Evolutionary conservation across 92 coral and sea anemone species (phyloP).

Genomic region (Porites evermanni): DNA sequence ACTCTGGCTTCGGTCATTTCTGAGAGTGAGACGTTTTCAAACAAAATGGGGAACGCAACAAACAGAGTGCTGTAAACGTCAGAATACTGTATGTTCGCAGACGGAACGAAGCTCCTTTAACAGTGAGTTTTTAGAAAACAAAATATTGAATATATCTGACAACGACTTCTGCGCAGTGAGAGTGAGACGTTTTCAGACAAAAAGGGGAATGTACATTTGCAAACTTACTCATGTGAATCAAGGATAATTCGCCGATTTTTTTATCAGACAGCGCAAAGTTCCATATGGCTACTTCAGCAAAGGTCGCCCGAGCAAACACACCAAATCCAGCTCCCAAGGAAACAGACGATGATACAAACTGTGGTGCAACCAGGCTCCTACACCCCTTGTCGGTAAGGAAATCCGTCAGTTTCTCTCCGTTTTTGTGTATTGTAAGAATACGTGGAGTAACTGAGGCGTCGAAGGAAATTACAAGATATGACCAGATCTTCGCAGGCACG

Average conservation of each 20-base stretch:
- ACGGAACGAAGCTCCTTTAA: no score
- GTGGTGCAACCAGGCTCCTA: background rate
- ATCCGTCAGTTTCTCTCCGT: slow-evolving; percentile 8
- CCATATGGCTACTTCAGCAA: slow-evolving; percentile 17
- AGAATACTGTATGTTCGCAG: no score
- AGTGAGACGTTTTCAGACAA: background rate
- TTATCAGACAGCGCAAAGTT: slow-evolving; percentile 8
- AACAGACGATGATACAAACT: background rate
- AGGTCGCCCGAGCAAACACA: slow-evolving; percentile 9
- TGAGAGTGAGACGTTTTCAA: no score
- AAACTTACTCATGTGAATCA: background rate
- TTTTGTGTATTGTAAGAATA: slow-evolving; percentile 17
- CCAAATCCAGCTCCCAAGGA: slow-evolving; percentile 16
- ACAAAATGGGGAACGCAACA: no score
- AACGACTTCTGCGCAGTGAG: background rate
- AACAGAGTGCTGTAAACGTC: no score
- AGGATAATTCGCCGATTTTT: background rate
- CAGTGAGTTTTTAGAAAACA: no score
- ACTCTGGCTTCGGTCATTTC: no score
- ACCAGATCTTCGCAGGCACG: slow-evolving; percentile 25
- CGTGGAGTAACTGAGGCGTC: no score
- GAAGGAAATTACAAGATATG: slow-evolving; percentile 15
- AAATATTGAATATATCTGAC: no score
- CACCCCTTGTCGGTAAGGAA: slow-evolving; percentile 20
- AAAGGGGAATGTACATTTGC: background rate